Percentiles rank a stretch among this genome's conserved stretches.
Evolutionary conservation across 1,140 invertebrate species (phyloP).

Genomic region (Zaprionus lachaisei): DNA sequence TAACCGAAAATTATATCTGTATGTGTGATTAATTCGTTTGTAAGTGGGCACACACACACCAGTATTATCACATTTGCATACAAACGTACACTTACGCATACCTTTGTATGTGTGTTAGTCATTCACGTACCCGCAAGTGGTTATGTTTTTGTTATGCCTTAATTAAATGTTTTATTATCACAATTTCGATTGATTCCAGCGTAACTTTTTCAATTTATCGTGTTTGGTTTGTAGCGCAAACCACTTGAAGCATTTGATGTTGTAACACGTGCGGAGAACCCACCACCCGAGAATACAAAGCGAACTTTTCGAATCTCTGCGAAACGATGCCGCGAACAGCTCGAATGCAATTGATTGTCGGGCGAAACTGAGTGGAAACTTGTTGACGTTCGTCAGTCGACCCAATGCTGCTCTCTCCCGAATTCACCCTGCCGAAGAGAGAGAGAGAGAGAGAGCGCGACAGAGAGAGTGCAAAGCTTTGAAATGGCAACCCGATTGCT

Average conservation of each 20-base stretch:
- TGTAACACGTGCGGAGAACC: slow-evolving; percentile 38
- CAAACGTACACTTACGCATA: not conserved
- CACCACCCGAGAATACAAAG: slow-evolving; percentile 11
- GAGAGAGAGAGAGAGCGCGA: not conserved
- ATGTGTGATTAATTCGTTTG: not conserved
- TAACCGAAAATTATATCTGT: not conserved
- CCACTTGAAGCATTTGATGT: slow-evolving; percentile 50
- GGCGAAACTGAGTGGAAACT: slow-evolving; percentile 21
- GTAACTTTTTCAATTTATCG: not conserved
- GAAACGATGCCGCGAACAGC: slow-evolving; percentile 28
- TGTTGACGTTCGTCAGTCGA: not conserved
- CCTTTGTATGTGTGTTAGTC: not conserved
- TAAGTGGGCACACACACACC: not conserved
- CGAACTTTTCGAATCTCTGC: slow-evolving; percentile 12
- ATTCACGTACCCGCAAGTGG: slow-evolving; percentile 8
- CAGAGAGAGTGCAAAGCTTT: not conserved
- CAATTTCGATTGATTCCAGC: slow-evolving; percentile 2
- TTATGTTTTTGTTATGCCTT: not conserved
- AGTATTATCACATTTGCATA: not conserved
- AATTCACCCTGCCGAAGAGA: not conserved
- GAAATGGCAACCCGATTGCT: not conserved
- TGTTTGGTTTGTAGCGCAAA: slow-evolving; percentile 11
- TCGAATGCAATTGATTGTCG: slow-evolving; percentile 39
- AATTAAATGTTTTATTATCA: slow-evolving; percentile 20
- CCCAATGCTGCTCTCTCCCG: not conserved